Conservation (phyloP, 2,888 invertebrate species). For the Ichneumon xanthorius region DNA sequence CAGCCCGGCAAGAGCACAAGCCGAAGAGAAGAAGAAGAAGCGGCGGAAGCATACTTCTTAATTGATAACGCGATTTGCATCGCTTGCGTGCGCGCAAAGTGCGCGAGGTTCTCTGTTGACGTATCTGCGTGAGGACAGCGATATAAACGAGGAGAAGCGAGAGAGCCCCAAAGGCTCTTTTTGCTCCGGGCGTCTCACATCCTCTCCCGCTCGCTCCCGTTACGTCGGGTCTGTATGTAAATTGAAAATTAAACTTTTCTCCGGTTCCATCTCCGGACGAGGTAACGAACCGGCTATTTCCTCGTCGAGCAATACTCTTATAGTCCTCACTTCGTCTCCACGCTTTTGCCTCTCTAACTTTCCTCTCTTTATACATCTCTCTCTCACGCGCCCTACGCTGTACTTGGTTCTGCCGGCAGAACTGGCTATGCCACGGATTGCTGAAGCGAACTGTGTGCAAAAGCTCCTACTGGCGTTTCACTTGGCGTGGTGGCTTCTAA, state of each 20-base stretch:
- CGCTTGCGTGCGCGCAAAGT: slow-evolving; percentile 54
- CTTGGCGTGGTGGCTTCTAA: slow-evolving; percentile 33
- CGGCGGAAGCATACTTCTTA: slow-evolving; percentile 57
- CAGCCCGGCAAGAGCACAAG: neutral
- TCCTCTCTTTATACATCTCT: neutral
- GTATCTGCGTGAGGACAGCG: slow-evolving; percentile 34
- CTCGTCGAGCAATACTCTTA: slow-evolving; percentile 43
- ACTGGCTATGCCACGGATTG: slow-evolving; percentile 40
- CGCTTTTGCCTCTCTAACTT: slow-evolving; percentile 15
- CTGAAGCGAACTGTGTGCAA: slow-evolving; percentile 31
- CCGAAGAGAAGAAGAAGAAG: slow-evolving; percentile 25
- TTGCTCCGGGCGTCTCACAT: slow-evolving; percentile 3
- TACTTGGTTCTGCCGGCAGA: slow-evolving; percentile 21
- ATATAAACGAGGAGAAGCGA: slow-evolving; percentile 1
- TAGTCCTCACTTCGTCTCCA: slow-evolving; percentile 10
- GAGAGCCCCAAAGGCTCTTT: slow-evolving; percentile 7
- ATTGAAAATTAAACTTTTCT: slow-evolving; percentile 69
- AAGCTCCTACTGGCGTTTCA: slow-evolving; percentile 20
- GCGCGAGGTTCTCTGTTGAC: slow-evolving; percentile 41
- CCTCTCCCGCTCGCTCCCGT: slow-evolving; percentile 1
- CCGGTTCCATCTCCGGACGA: slow-evolving; percentile 55
- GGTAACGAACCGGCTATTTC: slow-evolving; percentile 67
- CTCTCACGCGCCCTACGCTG: slow-evolving; percentile 2
- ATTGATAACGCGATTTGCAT: slow-evolving; percentile 67
- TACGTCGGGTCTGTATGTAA: slow-evolving; percentile 62